phyloP scores from a whole-genome alignment of 2,888 invertebrate species.

The Hirtodrosophila trivittata region DNA sequence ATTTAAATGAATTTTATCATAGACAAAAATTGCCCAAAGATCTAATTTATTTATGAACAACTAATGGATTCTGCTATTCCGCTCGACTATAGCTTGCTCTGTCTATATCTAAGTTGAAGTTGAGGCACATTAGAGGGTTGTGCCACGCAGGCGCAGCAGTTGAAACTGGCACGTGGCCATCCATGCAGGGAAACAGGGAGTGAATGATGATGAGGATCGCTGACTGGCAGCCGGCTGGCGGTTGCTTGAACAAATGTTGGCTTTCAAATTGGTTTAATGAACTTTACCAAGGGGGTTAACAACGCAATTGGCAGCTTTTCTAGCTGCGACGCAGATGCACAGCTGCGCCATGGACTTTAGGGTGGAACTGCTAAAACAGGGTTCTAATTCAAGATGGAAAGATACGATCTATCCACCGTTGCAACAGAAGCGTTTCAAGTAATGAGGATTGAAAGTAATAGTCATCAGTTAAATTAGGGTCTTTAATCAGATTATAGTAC shows the following conservation, averaged over 20 bases:
- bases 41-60: conserved; percentile 28
- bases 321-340: conserved; percentile 27
- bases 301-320: conserved; percentile 12
- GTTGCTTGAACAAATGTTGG: conserved; percentile 40
- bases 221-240: neutral
- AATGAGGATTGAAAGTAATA: no score
- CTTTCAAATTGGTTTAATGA: conserved; percentile 61
- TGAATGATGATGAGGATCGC: conserved; percentile 21
- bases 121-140: conserved; percentile 45
- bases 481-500: no score
- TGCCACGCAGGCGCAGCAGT: conserved; percentile 48
- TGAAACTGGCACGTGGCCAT: conserved; percentile 35
- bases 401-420: no score
- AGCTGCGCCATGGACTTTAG: conserved; percentile 47
- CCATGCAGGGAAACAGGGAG: conserved; percentile 23
- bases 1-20: conserved; percentile 47
- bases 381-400: neutral
- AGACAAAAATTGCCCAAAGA: conserved; percentile 39
- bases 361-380: conserved; percentile 33
- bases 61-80: conserved; percentile 42
- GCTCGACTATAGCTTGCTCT: neutral
- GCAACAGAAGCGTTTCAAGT: no score
- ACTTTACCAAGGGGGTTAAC: conserved; percentile 29
- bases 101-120: conserved; percentile 1
- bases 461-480: no score